Percentiles rank a stretch among this genome's conserved stretches.
These are phyloP conservation scores for Psix sp. DNA, from an alignment of 1,140 invertebrate species.

Conservation along the genomic window DNA sequence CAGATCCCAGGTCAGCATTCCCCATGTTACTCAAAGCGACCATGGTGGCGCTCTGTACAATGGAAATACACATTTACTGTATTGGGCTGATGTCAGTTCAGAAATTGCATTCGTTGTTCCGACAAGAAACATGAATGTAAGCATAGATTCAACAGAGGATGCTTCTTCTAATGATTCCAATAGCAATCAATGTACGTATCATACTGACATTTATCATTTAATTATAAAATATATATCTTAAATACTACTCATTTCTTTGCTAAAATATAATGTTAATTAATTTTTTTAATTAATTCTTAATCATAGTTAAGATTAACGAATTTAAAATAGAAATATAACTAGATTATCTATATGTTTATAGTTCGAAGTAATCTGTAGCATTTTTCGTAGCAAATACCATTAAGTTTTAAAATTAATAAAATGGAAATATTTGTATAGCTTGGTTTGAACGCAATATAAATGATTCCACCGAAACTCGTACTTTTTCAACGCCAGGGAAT, in stretches of 20 bases:
- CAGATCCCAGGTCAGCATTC: constrained; percentile 64
- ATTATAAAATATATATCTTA: neutral
- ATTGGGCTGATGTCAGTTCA: constrained; percentile 97
- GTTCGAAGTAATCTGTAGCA: too few relatives aligned
- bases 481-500: constrained; percentile 58
- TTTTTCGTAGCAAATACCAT: too few relatives aligned
- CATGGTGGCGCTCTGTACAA: constrained; percentile 83
- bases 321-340: too few relatives aligned
- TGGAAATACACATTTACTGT: constrained; percentile 86
- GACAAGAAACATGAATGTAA: constrained; percentile 78
- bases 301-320: too few relatives aligned
- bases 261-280: too few relatives aligned
- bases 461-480: constrained; percentile 70
- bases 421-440: constrained; percentile 58
- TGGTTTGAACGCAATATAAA: constrained; percentile 81
- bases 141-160: constrained; percentile 64
- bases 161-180: constrained; percentile 66
- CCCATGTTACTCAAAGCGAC: constrained; percentile 70
- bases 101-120: constrained; percentile 97
- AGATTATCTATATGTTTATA: too few relatives aligned
- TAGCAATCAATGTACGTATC: constrained; percentile 64
- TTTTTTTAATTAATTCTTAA: too few relatives aligned
- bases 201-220: constrained; percentile 4
- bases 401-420: too few relatives aligned
- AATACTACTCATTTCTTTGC: too few relatives aligned